Percentiles rank a stretch among this genome's conserved stretches.
Evolutionary conservation across 2,797 vertebrate species (phyloP).

Genomic region (Sebastes minor): DNA sequence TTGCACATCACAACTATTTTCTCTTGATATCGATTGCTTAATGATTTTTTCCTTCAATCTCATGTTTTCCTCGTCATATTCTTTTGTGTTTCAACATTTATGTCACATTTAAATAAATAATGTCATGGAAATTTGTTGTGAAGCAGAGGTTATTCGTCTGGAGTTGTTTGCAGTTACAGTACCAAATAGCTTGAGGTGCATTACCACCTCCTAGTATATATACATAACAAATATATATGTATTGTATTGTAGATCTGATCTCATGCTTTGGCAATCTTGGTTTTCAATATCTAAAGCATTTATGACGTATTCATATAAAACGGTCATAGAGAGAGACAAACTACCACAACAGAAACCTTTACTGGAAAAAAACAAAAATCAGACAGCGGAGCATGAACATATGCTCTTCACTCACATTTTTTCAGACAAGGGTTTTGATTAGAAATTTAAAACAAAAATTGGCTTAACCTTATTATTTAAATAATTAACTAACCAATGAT

Average conservation of each 20-base stretch:
- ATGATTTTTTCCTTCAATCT: not conserved
- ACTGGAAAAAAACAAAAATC: not conserved
- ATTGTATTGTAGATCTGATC: not conserved
- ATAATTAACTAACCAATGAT: not conserved
- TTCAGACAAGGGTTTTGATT: not conserved
- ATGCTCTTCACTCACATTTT: not conserved
- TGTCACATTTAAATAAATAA: too few species aligned
- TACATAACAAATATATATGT: too few species aligned
- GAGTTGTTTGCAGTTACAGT: too few species aligned
- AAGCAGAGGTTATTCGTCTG: too few species aligned
- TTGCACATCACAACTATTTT: not conserved
- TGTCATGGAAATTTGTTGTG: too few species aligned
- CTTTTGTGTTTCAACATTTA: fast-evolving
- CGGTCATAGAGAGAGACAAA: not conserved
- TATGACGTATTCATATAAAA: not conserved
- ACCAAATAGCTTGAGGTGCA: too few species aligned
- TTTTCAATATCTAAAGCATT: not conserved
- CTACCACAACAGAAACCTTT: slow-evolving; percentile 22
- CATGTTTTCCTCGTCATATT: too few species aligned
- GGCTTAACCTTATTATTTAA: not conserved
- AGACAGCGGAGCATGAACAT: not conserved
- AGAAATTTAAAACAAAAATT: not conserved
- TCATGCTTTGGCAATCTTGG: not conserved
- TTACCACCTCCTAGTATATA: too few species aligned
- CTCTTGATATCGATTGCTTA: not conserved